A percentile compares a stretch with the other conserved stretches of the same genome.
These are phyloP conservation scores for Julus scanicus DNA, from an alignment of 2,888 invertebrate genomes.

Conservation along the genomic window DNA sequence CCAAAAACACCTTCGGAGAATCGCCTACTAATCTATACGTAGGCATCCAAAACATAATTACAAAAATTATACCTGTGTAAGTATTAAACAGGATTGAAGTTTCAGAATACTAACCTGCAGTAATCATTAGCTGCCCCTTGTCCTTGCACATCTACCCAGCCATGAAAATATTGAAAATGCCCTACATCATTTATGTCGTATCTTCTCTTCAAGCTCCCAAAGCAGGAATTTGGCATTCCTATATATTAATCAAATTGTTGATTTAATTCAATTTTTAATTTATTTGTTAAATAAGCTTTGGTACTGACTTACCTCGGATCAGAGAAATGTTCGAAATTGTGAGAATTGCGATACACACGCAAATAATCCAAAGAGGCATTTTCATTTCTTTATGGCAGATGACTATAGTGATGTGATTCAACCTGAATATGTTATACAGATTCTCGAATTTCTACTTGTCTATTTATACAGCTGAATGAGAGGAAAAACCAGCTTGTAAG, in stretches of 20 bases:
- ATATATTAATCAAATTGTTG: neutral
- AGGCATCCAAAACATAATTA: neutral
- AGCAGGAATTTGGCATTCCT: neutral
- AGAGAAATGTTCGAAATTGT: neutral
- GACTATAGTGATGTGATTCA: neutral
- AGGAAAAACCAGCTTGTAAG: neutral
- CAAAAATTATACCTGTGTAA: neutral
- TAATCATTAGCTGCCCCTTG: conserved; percentile 54
- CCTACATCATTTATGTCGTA: conserved; percentile 49
- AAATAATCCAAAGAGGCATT: neutral
- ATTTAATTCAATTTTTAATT: neutral
- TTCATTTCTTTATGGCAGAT: neutral
- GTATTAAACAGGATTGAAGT: neutral
- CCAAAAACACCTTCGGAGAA: neutral
- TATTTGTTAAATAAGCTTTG: neutral
- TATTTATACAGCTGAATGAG: neutral
- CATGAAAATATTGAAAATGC: conserved; percentile 13
- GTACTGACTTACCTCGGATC: neutral
- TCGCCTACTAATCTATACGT: conserved; percentile 28
- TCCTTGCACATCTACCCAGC: conserved; percentile 52
- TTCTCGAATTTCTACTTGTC: neutral
- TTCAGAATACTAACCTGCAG: conserved; percentile 25
- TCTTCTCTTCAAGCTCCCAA: neutral
- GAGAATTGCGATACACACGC: neutral
- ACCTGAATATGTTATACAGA: neutral